These are phyloP conservation scores for Byasa hedistus DNA, from an alignment of 2,888 invertebrate genomes.

Conservation along the genomic window DNA sequence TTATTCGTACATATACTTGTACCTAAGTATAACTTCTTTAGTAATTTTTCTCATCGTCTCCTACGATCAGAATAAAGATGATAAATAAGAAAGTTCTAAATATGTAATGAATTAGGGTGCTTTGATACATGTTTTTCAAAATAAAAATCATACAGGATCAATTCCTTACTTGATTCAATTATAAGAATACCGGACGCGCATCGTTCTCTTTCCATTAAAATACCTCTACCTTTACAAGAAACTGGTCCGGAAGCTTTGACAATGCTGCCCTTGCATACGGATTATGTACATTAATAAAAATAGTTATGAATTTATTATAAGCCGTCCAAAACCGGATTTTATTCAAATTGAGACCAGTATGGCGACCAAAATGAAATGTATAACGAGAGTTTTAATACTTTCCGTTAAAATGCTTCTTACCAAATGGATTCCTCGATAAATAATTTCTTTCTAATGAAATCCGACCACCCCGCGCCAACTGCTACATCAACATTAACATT, in stretches of 20 bases:
- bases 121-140: neutral
- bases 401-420: neutral
- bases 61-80: neutral
- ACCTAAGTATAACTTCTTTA: neutral
- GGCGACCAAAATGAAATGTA: constrained; percentile 14
- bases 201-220: constrained; percentile 19
- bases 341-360: constrained; percentile 9
- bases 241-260: constrained; percentile 20
- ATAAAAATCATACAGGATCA: neutral
- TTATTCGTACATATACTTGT: neutral
- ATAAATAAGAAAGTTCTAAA: neutral
- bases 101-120: neutral
- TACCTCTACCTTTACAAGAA: constrained; percentile 13
- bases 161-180: neutral
- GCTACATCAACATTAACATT: constrained; percentile 14
- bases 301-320: constrained; percentile 23
- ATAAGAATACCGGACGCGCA: neutral
- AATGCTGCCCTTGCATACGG: constrained; percentile 5
- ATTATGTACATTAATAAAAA: constrained; percentile 21
- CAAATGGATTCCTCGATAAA: constrained; percentile 2
- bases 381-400: neutral
- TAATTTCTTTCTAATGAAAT: constrained; percentile 10
- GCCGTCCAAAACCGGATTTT: neutral
- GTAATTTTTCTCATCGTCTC: too few relatives aligned
- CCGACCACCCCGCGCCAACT: neutral